phyloP scores from a whole-genome alignment of 2,888 invertebrate species.

The Drosophila anceps region DNA sequence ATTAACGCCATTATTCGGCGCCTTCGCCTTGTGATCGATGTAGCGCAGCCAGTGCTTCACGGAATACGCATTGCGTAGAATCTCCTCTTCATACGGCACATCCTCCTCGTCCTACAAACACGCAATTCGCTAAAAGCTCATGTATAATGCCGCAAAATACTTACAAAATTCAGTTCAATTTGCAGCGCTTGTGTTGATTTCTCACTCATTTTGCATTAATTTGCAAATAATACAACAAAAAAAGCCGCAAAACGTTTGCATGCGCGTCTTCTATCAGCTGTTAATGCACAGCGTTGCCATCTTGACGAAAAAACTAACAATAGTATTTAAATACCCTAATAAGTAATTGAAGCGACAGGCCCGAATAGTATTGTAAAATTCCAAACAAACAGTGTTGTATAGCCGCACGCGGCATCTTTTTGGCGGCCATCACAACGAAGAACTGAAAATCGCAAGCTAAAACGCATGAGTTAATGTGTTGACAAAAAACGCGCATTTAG shows the following conservation, averaged over 20 bases:
- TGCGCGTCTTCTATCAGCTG: conserved; percentile 67
- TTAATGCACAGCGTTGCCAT: conserved; percentile 41
- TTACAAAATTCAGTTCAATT: conserved; percentile 64
- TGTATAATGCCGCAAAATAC: background rate
- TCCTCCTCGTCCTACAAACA: conserved; percentile 94
- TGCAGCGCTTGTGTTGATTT: conserved; percentile 37
- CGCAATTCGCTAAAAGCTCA: background rate
- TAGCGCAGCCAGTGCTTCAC: conserved; percentile 99
- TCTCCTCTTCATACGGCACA: conserved; percentile 99
- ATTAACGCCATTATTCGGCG: conserved; percentile 93
- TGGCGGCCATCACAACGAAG: conserved; percentile 60
- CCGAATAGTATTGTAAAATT: conserved; percentile 27
- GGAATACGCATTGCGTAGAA: conserved; percentile 97
- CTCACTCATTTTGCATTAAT: conserved; percentile 54
- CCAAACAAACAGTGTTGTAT: conserved; percentile 29
- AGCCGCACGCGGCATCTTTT: conserved; percentile 57
- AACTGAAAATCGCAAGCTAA: conserved; percentile 20
- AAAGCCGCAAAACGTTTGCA: conserved; percentile 71
- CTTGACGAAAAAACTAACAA: background rate
- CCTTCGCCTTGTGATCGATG: conserved; percentile 96
- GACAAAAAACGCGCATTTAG: conserved; percentile 23
- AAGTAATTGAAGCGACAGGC: conserved; percentile 3
- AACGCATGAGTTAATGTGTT: conserved; percentile 36
- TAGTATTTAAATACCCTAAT: background rate
- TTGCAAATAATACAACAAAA: conserved; percentile 37